Evolutionary conservation across 64 coral and sea anemone species (phyloP).

Genomic region (Porites australiensis): DNA sequence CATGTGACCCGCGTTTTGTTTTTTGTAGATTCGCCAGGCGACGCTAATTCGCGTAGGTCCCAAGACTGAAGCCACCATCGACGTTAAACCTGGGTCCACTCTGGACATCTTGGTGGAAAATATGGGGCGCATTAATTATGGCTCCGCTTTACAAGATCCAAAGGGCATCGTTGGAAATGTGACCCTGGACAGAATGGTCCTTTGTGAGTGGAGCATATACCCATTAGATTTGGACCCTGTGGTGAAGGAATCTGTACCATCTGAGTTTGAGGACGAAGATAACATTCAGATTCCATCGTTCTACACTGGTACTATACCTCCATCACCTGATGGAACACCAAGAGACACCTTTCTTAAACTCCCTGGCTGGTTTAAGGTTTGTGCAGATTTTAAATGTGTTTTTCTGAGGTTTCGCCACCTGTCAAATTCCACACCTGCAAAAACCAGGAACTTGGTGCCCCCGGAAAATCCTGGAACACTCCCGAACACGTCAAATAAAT

Average conservation of each 20-base stretch:
- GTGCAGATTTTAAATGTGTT: neutral
- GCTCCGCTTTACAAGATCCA: constrained; percentile 71
- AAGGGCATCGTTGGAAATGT: constrained; percentile 90
- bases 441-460: too few relatives aligned
- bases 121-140: constrained; percentile 88
- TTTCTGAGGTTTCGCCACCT: too few relatives aligned
- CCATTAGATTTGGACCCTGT: constrained; percentile 64
- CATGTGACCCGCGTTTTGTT: neutral
- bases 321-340: constrained; percentile 74
- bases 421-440: too few relatives aligned
- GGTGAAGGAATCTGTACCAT: neutral
- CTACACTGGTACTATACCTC: constrained; percentile 74
- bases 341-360: constrained; percentile 85
- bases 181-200: constrained; percentile 65
- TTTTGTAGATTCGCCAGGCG: constrained; percentile 80
- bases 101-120: constrained; percentile 91
- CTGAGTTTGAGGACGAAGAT: neutral
- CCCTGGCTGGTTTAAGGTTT: constrained; percentile 86
- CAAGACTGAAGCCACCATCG: constrained; percentile 61
- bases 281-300: constrained; percentile 69
- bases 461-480: too few relatives aligned
- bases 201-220: constrained; percentile 76
- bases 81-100: constrained; percentile 37
- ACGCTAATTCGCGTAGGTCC: constrained; percentile 69
- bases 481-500: too few relatives aligned